These are phyloP conservation scores for Heloderma charlesbogerti DNA, from an alignment of 2,113 vertebrate genomes.

Conservation along the genomic window DNA sequence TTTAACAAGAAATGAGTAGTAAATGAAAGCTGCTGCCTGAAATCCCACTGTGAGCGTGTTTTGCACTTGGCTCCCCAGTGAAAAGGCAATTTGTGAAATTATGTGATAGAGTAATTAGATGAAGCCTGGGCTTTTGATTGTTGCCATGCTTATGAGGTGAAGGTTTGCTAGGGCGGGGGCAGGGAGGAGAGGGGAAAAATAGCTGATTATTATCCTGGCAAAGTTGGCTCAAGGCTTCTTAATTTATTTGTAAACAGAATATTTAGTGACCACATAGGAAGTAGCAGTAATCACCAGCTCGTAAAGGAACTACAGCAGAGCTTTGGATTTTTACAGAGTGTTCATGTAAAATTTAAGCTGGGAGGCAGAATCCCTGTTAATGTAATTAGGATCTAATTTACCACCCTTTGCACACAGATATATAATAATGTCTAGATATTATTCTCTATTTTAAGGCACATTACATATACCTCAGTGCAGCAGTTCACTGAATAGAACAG, in stretches of 20 bases:
- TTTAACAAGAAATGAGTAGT: slow-evolving; percentile 98
- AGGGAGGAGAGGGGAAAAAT: not conserved
- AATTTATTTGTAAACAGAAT: slow-evolving; percentile 97
- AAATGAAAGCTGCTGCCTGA: slow-evolving; percentile 94
- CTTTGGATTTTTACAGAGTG: slow-evolving; percentile 86
- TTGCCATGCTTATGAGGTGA: slow-evolving; percentile 84
- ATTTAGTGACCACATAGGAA: slow-evolving; percentile 89
- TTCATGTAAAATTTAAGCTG: slow-evolving; percentile 92
- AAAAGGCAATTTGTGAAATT: slow-evolving; percentile 99
- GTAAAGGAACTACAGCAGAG: slow-evolving; percentile 94
- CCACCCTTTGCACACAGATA: slow-evolving; percentile 91
- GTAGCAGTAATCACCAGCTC: slow-evolving; percentile 92
- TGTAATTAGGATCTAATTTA: slow-evolving; percentile 98
- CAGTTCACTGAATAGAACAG: slow-evolving; percentile 90
- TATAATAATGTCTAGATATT: slow-evolving; percentile 89
- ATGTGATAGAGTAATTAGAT: slow-evolving; percentile 99
- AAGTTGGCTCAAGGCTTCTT: slow-evolving; percentile 86
- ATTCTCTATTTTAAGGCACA: slow-evolving; percentile 84
- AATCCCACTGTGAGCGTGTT: slow-evolving; percentile 92
- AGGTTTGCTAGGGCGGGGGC: slow-evolving; percentile 74
- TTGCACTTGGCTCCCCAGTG: slow-evolving; percentile 95
- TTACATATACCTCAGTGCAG: slow-evolving; percentile 85
- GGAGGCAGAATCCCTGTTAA: slow-evolving; percentile 96
- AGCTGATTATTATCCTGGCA: slow-evolving; percentile 87
- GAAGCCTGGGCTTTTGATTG: slow-evolving; percentile 91